Evolutionary conservation across 2,888 invertebrate species (phyloP).

Genomic region (Zele albiditarsus): DNA sequence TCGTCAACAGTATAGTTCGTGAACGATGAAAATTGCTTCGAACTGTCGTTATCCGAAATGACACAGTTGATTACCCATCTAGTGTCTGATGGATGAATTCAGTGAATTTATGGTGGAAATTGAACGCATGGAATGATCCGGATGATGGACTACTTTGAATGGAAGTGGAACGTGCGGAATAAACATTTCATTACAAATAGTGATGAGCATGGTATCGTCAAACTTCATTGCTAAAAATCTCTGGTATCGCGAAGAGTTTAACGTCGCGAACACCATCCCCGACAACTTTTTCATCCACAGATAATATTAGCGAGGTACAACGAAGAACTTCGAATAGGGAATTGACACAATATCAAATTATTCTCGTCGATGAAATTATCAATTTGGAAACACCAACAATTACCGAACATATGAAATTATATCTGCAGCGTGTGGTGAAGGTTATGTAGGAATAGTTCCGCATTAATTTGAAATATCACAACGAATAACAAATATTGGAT

Average conservation of each 20-base stretch:
- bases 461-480: constrained; percentile 13
- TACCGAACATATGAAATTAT: constrained; percentile 84
- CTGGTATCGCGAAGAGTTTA: constrained; percentile 72
- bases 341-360: constrained; percentile 54
- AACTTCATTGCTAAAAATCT: constrained; percentile 77
- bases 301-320: background rate
- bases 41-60: too few relatives aligned
- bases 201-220: too few relatives aligned
- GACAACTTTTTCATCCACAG: constrained; percentile 44
- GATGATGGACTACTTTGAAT: too few relatives aligned
- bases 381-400: constrained; percentile 81
- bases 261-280: constrained; percentile 57
- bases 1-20: too few relatives aligned
- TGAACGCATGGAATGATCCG: too few relatives aligned
- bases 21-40: too few relatives aligned
- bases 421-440: constrained; percentile 79
- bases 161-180: too few relatives aligned
- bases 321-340: constrained; percentile 32
- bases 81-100: too few relatives aligned
- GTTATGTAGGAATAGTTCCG: constrained; percentile 71
- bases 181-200: too few relatives aligned
- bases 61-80: too few relatives aligned
- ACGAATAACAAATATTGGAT: constrained; percentile 48
- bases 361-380: constrained; percentile 54
- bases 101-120: too few relatives aligned